A percentile compares a stretch with the other conserved stretches of the same genome.
Evolutionary conservation across 2,797 vertebrate species (phyloP).

Genomic region (Ficedula albicollis): DNA sequence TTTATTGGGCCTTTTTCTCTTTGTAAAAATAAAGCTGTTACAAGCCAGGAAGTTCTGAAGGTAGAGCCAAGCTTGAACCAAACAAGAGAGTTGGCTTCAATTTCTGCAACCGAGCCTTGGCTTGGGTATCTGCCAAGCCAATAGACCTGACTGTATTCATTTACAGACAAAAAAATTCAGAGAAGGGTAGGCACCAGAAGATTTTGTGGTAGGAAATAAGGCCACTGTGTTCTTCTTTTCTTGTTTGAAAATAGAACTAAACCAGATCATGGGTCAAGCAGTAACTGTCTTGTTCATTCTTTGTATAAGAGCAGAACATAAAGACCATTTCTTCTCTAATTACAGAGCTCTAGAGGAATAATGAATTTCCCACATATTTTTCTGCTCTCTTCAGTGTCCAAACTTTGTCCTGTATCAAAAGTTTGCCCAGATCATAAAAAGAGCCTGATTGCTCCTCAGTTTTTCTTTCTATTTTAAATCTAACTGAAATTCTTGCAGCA

Average conservation of each 20-base stretch:
- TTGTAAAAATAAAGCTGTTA: constrained; percentile 59
- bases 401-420: background rate
- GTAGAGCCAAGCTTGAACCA: constrained; percentile 60
- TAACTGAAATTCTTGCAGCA: background rate
- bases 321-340: background rate
- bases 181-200: constrained; percentile 7
- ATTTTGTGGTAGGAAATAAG: constrained; percentile 22
- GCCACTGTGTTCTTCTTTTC: background rate
- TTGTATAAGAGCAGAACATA: background rate
- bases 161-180: constrained; percentile 44
- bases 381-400: background rate
- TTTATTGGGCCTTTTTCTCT: constrained; percentile 51
- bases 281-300: background rate
- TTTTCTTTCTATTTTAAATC: background rate
- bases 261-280: background rate
- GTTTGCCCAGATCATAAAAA: background rate
- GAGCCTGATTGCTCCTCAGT: background rate
- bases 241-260: background rate
- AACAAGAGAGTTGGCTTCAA: constrained; percentile 31
- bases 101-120: background rate
- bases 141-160: constrained; percentile 25
- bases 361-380: background rate
- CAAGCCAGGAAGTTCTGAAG: constrained; percentile 45
- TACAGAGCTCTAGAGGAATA: background rate
- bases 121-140: constrained; percentile 20